phyloP scores from a whole-genome alignment of 2,888 invertebrate genomes.

The Trilocha varians region DNA sequence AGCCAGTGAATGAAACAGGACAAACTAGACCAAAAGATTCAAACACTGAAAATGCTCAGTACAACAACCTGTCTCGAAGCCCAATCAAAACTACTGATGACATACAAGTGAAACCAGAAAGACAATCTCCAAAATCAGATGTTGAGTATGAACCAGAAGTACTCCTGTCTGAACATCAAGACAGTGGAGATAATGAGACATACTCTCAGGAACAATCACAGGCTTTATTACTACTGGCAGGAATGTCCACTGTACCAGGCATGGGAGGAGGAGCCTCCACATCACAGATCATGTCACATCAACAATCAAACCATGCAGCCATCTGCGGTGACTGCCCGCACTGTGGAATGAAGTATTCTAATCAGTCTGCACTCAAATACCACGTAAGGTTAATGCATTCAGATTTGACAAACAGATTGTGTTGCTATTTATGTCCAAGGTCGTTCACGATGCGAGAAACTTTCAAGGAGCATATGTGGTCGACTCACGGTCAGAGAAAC shows the following conservation, averaged over 20 bases:
- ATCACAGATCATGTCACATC: slow-evolving; percentile 50
- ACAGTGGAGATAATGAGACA: slow-evolving; percentile 47
- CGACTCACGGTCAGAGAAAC: slow-evolving; percentile 76
- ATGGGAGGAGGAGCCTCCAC: slow-evolving; percentile 50
- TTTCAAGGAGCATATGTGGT: slow-evolving; percentile 80
- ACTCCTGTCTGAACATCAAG: slow-evolving; percentile 60
- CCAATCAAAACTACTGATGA: slow-evolving; percentile 51
- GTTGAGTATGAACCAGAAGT: slow-evolving; percentile 65
- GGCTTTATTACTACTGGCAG: slow-evolving; percentile 48
- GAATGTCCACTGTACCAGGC: slow-evolving; percentile 50
- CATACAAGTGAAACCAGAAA: slow-evolving; percentile 51
- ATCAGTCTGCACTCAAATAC: slow-evolving; percentile 80
- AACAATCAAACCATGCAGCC: slow-evolving; percentile 65
- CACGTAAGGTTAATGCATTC: slow-evolving; percentile 80
- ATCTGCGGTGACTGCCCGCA: slow-evolving; percentile 79
- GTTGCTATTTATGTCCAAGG: slow-evolving; percentile 79
- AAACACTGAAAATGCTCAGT: slow-evolving; percentile 28
- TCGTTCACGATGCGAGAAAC: slow-evolving; percentile 80
- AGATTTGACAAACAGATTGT: slow-evolving; percentile 77
- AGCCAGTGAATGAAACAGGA: slow-evolving; percentile 44
- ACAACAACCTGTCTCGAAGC: slow-evolving; percentile 40
- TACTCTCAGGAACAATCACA: slow-evolving; percentile 55
- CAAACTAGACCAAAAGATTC: slow-evolving; percentile 42
- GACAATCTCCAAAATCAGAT: slow-evolving; percentile 61
- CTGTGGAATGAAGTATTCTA: slow-evolving; percentile 79